Percentiles rank a stretch among this genome's conserved stretches.
Evolutionary conservation across 2,888 invertebrate genomes (phyloP).

Genomic region (Yponomeuta plumbellus): DNA sequence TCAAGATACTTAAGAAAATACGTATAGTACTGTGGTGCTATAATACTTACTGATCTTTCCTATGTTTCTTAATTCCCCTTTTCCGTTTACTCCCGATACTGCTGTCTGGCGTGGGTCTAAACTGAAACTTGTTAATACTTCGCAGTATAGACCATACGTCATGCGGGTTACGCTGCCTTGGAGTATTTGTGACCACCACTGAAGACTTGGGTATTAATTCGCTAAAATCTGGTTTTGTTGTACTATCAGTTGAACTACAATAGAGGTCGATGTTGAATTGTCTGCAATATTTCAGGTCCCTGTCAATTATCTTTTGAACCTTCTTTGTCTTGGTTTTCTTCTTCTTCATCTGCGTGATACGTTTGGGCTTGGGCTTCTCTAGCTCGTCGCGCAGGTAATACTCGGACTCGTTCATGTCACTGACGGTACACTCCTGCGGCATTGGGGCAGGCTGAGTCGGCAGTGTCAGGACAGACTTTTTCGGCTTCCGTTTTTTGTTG

Average conservation of each 20-base stretch:
- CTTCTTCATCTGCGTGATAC: neutral
- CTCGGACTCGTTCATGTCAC: constrained; percentile 26
- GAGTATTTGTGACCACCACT: neutral
- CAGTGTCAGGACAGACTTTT: constrained; percentile 13
- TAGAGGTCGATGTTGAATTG: constrained; percentile 45
- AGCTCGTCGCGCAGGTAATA: constrained; percentile 37
- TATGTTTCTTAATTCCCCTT: neutral
- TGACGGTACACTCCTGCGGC: constrained; percentile 6
- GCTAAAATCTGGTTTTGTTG: neutral
- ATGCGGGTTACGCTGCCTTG: constrained; percentile 31
- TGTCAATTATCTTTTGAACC: constrained; percentile 39
- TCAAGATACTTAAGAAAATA: neutral
- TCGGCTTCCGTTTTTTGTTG: constrained; percentile 4
- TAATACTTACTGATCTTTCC: neutral
- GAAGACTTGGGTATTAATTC: neutral
- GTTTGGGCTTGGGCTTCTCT: neutral
- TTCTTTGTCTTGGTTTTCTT: constrained; percentile 27
- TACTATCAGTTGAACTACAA: constrained; percentile 45
- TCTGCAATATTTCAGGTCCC: constrained; percentile 47
- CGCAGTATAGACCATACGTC: constrained; percentile 61
- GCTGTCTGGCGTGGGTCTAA: constrained; percentile 29
- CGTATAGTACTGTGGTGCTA: too few species aligned
- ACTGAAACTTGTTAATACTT: constrained; percentile 57
- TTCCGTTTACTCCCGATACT: neutral
- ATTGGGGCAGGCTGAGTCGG: neutral